Evolutionary conservation across 2,113 vertebrate species (phyloP).

Genomic region (human): DNA sequence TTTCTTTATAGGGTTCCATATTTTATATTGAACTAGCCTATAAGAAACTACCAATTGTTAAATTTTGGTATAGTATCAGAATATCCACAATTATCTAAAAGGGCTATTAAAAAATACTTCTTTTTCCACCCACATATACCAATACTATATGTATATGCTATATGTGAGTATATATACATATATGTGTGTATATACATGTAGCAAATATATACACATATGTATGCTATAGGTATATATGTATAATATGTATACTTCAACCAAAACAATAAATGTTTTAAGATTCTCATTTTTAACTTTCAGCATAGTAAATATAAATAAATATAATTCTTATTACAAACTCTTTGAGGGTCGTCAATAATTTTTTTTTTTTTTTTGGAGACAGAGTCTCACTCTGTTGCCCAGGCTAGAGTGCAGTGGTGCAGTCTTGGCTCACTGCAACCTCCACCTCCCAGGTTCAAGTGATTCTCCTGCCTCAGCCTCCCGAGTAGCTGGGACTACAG

Average conservation of each 20-base stretch:
- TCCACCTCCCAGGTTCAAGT: too few species aligned
- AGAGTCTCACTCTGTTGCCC: too few species aligned
- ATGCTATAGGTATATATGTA: background rate
- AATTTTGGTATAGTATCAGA: background rate
- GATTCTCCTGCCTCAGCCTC: too few species aligned
- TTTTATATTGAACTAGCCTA: slow-evolving; percentile 2
- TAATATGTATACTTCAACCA: background rate
- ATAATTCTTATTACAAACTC: background rate
- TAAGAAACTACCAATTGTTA: slow-evolving; percentile 8
- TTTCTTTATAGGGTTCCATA: background rate
- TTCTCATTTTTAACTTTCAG: background rate
- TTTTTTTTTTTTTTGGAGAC: background rate
- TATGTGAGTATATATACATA: background rate
- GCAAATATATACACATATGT: background rate
- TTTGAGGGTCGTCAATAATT: background rate
- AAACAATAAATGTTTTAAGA: background rate
- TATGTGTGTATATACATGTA: background rate
- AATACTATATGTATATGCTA: background rate
- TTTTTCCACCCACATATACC: background rate
- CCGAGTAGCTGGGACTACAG: too few species aligned
- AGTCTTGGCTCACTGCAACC: too few species aligned
- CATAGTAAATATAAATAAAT: background rate
- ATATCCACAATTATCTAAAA: background rate
- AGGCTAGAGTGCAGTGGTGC: too few species aligned
- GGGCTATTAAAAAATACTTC: background rate